These are phyloP conservation scores for Mustela lutreola DNA, from an alignment of 2,113 vertebrate species.

Conservation along the genomic window DNA sequence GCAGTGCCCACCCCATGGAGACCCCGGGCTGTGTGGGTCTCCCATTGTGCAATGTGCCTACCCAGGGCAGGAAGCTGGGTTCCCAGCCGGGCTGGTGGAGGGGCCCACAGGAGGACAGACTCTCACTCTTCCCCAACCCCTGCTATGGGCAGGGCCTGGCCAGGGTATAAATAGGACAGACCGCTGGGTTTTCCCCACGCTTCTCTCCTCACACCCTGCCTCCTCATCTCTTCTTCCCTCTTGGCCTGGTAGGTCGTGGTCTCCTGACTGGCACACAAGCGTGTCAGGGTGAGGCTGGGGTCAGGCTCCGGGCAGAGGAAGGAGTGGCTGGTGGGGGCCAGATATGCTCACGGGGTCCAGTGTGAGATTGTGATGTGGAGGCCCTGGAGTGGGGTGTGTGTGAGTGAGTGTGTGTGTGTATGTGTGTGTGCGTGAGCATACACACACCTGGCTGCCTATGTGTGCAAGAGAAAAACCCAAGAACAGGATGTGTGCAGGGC, in stretches of 20 bases:
- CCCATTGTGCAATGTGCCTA: background rate
- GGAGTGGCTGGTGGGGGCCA: background rate
- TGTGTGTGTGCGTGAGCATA: too few species aligned
- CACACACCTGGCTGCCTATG: fast-evolving
- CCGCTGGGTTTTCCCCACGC: background rate
- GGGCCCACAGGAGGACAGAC: background rate
- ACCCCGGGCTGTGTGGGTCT: background rate
- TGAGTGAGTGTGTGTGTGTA: too few species aligned
- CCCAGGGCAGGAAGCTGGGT: background rate
- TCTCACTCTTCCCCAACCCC: conserved; percentile 5
- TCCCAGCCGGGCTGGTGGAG: background rate
- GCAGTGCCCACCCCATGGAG: background rate
- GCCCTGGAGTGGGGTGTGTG: background rate
- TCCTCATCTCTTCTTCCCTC: background rate
- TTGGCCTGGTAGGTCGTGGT: conserved; percentile 33
- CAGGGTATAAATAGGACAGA: conserved; percentile 80
- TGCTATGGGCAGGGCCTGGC: conserved; percentile 74
- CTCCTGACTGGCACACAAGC: background rate
- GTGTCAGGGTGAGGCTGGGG: background rate
- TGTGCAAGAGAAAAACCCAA: background rate
- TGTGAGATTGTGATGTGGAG: background rate
- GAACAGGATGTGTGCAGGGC: background rate
- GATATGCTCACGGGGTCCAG: conserved; percentile 48
- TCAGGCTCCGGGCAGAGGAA: background rate
- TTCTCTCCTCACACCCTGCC: conserved; percentile 8